These are phyloP conservation scores for Electrophaes corylata DNA, from an alignment of 2,888 invertebrate genomes.

Conservation along the genomic window DNA sequence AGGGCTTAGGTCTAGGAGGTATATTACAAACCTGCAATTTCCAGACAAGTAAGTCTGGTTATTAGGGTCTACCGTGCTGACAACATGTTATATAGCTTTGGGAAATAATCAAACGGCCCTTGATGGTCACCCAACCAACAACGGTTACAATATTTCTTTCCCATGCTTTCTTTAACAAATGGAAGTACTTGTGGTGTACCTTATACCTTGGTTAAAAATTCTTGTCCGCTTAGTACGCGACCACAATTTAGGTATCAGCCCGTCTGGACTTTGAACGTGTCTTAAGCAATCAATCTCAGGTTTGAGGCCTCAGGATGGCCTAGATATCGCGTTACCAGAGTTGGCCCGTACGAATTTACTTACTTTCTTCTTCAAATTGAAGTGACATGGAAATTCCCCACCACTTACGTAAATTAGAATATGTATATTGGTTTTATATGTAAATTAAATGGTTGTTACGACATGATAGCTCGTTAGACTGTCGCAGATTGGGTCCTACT, in stretches of 20 bases:
- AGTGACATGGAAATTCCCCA: background rate
- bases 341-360: background rate
- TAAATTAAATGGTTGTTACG: background rate
- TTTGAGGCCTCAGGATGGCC: no score
- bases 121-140: background rate
- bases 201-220: no score
- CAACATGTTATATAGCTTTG: background rate
- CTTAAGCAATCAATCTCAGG: no score
- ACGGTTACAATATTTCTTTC: background rate
- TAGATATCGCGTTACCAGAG: background rate
- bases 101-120: background rate
- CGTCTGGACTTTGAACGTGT: no score
- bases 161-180: background rate
- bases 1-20: background rate
- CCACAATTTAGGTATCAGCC: no score
- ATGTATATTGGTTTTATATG: background rate
- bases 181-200: background rate
- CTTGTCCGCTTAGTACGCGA: no score
- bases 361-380: background rate
- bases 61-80: background rate
- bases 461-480: background rate
- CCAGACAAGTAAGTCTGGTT: background rate
- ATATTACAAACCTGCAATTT: constrained; percentile 2
- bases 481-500: background rate
- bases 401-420: background rate